A percentile compares a stretch with the other conserved stretches of the same genome.
Conservation (phyloP, 2,113 vertebrate genomes). For the Fulmarus glacialis region DNA sequence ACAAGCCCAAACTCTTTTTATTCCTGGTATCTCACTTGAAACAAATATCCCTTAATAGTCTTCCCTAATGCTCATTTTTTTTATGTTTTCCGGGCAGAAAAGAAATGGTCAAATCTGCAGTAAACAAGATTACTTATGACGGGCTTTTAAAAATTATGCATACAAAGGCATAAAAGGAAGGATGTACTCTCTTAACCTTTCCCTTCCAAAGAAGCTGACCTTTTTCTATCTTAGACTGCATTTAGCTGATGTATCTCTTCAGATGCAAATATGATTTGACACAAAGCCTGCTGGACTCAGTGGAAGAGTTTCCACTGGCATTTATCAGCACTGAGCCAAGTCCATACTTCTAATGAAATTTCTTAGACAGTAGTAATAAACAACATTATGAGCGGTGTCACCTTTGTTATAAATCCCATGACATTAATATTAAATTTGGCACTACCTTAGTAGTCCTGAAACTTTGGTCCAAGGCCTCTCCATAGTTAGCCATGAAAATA, state of each 20-base stretch:
- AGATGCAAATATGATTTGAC: neutral
- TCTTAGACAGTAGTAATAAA: neutral
- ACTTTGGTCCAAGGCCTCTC: neutral
- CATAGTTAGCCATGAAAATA: neutral
- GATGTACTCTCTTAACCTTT: neutral
- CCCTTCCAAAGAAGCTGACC: neutral
- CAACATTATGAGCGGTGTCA: neutral
- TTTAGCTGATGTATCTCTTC: neutral
- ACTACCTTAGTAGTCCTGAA: neutral
- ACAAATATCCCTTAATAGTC: neutral
- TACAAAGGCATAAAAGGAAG: neutral
- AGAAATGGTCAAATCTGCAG: neutral
- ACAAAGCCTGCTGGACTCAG: neutral
- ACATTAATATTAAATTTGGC: neutral
- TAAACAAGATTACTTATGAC: neutral
- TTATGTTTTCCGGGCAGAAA: neutral
- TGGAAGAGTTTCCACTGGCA: neutral
- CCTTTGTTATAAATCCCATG: neutral
- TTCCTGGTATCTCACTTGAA: neutral
- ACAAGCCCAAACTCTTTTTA: neutral
- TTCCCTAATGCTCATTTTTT: neutral
- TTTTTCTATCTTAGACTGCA: neutral
- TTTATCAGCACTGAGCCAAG: neutral
- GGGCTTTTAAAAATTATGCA: neutral
- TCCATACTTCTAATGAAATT: neutral